Evolutionary conservation across 2,797 vertebrate genomes (phyloP).

Genomic region (Karalla daura): DNA sequence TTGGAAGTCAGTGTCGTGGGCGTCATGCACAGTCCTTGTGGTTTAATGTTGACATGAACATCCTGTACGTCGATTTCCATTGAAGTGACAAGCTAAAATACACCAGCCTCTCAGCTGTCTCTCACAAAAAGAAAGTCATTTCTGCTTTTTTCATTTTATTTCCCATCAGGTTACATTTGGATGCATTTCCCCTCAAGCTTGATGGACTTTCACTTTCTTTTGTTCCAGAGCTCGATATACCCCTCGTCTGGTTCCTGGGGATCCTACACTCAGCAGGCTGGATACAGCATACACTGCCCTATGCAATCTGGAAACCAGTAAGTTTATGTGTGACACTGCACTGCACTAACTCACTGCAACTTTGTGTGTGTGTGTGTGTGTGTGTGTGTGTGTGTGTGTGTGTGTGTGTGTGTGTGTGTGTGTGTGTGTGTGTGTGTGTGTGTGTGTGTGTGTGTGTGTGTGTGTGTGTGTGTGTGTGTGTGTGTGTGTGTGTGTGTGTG

Average conservation of each 20-base stretch:
- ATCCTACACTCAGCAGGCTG: conserved; percentile 74
- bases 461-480: too few relatives aligned
- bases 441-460: too few relatives aligned
- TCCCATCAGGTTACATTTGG: not conserved
- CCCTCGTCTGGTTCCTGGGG: conserved; percentile 77
- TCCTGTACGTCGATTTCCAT: not conserved
- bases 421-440: too few relatives aligned
- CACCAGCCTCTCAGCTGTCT: not conserved
- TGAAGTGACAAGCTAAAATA: not conserved
- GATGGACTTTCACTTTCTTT: conserved; percentile 19
- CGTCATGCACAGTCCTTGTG: not conserved
- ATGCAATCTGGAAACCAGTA: conserved; percentile 87
- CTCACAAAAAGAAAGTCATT: too few relatives aligned
- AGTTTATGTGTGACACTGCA: conserved; percentile 57
- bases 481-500: too few relatives aligned
- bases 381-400: too few relatives aligned
- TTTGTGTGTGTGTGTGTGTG: too few relatives aligned
- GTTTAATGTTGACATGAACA: conserved; percentile 4
- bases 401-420: too few relatives aligned
- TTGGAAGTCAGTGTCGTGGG: not conserved
- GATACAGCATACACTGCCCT: conserved; percentile 82
- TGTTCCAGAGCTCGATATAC: conserved; percentile 80
- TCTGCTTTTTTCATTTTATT: too few relatives aligned
- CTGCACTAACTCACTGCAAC: not conserved
- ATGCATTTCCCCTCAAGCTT: not conserved